A percentile compares a stretch with the other conserved stretches of the same genome.
Evolutionary conservation across 2,888 invertebrate species (phyloP).

Genomic region (Coleophora deauratella): DNA sequence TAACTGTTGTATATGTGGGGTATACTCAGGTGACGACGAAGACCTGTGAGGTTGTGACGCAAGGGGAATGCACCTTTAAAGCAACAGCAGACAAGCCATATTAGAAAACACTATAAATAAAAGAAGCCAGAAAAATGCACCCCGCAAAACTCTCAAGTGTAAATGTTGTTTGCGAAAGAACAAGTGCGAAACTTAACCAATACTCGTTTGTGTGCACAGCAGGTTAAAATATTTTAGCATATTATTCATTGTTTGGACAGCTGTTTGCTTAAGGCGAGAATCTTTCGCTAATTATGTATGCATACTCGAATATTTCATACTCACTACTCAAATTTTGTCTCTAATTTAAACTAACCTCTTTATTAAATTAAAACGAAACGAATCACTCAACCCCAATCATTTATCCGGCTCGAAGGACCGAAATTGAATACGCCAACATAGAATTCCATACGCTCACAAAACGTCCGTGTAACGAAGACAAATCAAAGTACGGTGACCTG

Average conservation of each 20-base stretch:
- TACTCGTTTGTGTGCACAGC: constrained; percentile 25
- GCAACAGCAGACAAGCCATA: constrained; percentile 22
- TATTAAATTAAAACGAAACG: too few relatives aligned
- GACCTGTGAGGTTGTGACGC: constrained; percentile 43
- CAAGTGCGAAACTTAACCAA: constrained; percentile 42
- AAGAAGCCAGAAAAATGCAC: constrained; percentile 55
- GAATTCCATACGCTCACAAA: constrained; percentile 40
- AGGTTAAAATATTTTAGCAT: constrained; percentile 42
- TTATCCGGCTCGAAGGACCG: constrained; percentile 25
- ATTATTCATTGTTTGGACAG: constrained; percentile 20
- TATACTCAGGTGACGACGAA: constrained; percentile 59
- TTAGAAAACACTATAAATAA: constrained; percentile 25
- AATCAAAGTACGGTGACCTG: constrained; percentile 60
- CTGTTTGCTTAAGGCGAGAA: too few relatives aligned
- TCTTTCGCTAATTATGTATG: too few relatives aligned
- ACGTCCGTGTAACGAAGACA: constrained; percentile 67
- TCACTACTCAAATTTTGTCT: neutral
- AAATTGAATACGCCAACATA: constrained; percentile 30
- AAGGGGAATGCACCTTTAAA: constrained; percentile 29
- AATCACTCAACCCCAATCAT: constrained; percentile 14
- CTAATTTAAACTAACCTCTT: too few relatives aligned
- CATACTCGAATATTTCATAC: too few relatives aligned
- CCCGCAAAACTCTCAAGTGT: constrained; percentile 47
- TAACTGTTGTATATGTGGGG: constrained; percentile 54
- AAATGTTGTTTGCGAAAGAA: constrained; percentile 52